phyloP scores from a whole-genome alignment of 2,797 vertebrate species.

The Pristis pectinata region DNA sequence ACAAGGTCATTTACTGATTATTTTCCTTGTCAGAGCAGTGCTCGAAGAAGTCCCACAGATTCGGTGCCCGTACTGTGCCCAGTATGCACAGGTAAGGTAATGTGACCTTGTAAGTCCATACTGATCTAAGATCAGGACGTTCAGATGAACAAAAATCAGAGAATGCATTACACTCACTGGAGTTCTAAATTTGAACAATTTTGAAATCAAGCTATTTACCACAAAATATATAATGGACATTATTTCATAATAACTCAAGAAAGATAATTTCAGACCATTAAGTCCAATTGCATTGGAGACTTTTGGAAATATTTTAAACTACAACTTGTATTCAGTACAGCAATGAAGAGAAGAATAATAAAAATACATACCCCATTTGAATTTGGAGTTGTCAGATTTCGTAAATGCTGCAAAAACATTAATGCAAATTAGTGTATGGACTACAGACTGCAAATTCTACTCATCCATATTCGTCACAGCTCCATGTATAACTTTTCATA shows the following conservation, averaged over 20 bases:
- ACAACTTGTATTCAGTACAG: too few species aligned
- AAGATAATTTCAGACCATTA: neutral
- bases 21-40: neutral
- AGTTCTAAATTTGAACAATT: too few species aligned
- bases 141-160: neutral
- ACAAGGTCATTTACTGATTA: neutral
- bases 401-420: neutral
- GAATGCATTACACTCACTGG: too few species aligned
- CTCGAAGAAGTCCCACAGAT: neutral
- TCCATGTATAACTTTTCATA: too few species aligned
- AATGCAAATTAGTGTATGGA: neutral
- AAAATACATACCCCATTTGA: neutral
- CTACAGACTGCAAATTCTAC: neutral
- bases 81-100: neutral
- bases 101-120: neutral
- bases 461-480: too few species aligned
- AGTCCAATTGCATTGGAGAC: neutral
- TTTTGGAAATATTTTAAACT: neutral
- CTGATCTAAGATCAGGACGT: neutral
- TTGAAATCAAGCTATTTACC: too few species aligned
- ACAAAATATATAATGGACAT: too few species aligned
- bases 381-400: neutral
- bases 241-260: neutral
- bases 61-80: too few species aligned
- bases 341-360: neutral